phyloP scores from a whole-genome alignment of 1,140 invertebrate genomes.

The Drosophila sp. region DNA sequence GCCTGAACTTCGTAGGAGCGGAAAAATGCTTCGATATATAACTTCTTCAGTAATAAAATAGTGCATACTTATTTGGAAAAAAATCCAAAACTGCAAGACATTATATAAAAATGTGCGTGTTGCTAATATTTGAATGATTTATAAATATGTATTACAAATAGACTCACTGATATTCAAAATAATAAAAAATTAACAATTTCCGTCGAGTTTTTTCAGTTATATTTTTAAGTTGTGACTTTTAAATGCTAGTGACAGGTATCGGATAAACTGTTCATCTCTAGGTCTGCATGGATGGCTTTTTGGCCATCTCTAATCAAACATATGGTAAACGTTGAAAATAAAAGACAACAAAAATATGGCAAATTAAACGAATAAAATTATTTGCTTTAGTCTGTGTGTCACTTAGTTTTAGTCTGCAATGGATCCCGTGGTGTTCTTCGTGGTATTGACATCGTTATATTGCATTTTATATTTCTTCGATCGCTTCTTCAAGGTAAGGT shows the following conservation, averaged over 20 bases:
- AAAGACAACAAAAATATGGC: conserved; percentile 6
- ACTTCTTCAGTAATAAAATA: background rate
- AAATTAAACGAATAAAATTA: background rate
- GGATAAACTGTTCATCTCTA: background rate
- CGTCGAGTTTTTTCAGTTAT: background rate
- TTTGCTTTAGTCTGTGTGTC: background rate
- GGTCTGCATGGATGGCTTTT: background rate
- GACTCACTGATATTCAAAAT: no score
- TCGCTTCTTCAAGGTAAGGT: conserved; percentile 87
- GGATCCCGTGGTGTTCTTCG: conserved; percentile 77
- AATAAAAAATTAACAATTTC: no score
- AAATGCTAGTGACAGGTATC: background rate
- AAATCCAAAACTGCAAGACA: no score
- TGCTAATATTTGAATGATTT: no score
- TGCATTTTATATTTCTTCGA: conserved; percentile 88
- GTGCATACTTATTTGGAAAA: background rate
- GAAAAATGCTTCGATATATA: background rate
- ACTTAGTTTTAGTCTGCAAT: conserved; percentile 26
- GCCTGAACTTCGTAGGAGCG: background rate
- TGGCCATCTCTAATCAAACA: conserved; percentile 8
- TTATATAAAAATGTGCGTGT: no score
- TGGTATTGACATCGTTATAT: conserved; percentile 84
- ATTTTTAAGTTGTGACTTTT: background rate
- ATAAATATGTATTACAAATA: no score
- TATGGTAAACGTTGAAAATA: conserved; percentile 12